Percentiles rank a stretch among this genome's conserved stretches.
These are phyloP conservation scores for Scytalopus superciliaris DNA, from an alignment of 2,113 vertebrate genomes.

Conservation along the genomic window DNA sequence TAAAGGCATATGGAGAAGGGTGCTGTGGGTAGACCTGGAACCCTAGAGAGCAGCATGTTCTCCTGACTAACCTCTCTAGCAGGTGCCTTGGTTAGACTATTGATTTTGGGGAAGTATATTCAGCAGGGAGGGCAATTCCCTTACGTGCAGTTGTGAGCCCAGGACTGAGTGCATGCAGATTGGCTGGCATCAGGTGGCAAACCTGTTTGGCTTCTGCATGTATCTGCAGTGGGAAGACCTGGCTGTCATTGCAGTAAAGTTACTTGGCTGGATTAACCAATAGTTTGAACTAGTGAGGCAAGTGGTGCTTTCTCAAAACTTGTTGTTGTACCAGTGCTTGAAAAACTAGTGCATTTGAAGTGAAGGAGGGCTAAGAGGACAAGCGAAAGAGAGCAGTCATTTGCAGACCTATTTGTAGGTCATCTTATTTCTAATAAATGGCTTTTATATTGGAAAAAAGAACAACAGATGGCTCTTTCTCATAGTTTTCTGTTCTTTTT, in stretches of 20 bases:
- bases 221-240: neutral
- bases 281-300: neutral
- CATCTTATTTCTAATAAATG: neutral
- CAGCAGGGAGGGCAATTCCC: neutral
- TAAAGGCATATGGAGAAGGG: fast-evolving
- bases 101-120: fast-evolving
- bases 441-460: neutral
- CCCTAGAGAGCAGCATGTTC: neutral
- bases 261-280: neutral
- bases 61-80: neutral
- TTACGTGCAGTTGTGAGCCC: neutral
- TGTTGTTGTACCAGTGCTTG: neutral
- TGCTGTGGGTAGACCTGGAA: neutral
- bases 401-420: neutral
- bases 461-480: neutral
- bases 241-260: neutral
- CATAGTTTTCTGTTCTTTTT: neutral
- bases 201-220: fast-evolving
- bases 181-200: neutral
- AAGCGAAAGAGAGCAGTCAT: neutral
- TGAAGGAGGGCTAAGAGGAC: neutral
- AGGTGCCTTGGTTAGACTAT: neutral
- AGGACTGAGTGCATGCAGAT: fast-evolving
- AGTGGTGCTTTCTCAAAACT: neutral
- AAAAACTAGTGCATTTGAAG: neutral